Evolutionary conservation across 2,888 invertebrate species (phyloP).

Genomic region (Eudasyphora cyanicolor): DNA sequence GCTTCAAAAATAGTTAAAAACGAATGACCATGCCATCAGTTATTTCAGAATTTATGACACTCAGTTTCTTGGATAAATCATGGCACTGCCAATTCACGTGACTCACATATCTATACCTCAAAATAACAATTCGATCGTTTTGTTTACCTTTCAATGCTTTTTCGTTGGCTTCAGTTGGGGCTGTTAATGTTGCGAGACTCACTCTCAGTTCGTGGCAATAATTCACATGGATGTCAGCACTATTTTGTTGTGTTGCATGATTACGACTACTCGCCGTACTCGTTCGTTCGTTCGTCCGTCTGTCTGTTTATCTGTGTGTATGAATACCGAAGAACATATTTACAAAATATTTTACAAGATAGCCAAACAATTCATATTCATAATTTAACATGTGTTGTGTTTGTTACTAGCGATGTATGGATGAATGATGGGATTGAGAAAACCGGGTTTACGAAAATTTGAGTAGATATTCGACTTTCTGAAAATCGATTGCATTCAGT

Average conservation of each 20-base stretch:
- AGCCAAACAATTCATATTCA: slow-evolving; percentile 20
- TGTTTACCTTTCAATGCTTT: slow-evolving; percentile 23
- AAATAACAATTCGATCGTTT: slow-evolving; percentile 18
- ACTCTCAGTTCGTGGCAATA: slow-evolving; percentile 74
- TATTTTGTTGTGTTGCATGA: slow-evolving; percentile 66
- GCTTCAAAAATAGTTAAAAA: too few relatives aligned
- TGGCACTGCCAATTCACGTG: slow-evolving; percentile 44
- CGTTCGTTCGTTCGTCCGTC: too few relatives aligned
- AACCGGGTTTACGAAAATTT: neutral
- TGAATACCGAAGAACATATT: slow-evolving; percentile 41
- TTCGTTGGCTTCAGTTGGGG: neutral
- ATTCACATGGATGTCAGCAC: slow-evolving; percentile 77
- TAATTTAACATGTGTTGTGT: slow-evolving; percentile 3
- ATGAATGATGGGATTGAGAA: too few relatives aligned
- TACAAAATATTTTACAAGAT: slow-evolving; percentile 62
- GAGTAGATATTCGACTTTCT: too few relatives aligned
- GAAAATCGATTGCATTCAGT: too few relatives aligned
- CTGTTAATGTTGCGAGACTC: neutral
- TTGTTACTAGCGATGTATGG: neutral
- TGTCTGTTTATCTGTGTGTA: neutral
- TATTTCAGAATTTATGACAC: neutral
- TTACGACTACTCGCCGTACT: slow-evolving; percentile 47
- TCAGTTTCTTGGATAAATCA: slow-evolving; percentile 5
- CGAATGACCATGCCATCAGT: neutral
- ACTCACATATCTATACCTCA: slow-evolving; percentile 41